A percentile compares a stretch with the other conserved stretches of the same genome.
Evolutionary conservation across 2,888 invertebrate species (phyloP).

Genomic region (Orchesella flavescens): DNA sequence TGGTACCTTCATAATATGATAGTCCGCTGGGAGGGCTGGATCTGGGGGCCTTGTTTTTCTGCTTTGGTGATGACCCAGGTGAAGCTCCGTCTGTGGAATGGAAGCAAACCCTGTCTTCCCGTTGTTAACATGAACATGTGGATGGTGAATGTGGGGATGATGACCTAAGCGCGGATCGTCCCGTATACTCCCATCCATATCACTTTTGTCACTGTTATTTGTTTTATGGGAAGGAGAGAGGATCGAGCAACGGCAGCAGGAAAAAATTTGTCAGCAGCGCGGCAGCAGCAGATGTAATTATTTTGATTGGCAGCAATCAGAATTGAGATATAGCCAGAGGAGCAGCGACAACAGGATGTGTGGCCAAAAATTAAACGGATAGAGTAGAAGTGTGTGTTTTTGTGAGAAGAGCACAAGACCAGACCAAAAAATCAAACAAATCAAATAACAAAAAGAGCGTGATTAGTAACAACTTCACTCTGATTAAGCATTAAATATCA

Average conservation of each 20-base stretch:
- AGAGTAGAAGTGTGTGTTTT: slow-evolving; percentile 55
- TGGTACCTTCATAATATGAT: slow-evolving; percentile 72
- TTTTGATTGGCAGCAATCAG: slow-evolving; percentile 24
- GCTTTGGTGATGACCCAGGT: slow-evolving; percentile 68
- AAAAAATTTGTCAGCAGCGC: slow-evolving; percentile 1
- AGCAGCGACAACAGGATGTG: slow-evolving; percentile 36
- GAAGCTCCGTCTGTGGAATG: slow-evolving; percentile 70
- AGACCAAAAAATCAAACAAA: slow-evolving; percentile 63
- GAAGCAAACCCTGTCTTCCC: slow-evolving; percentile 71
- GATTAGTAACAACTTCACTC: slow-evolving; percentile 29
- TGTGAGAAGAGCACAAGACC: slow-evolving; percentile 60
- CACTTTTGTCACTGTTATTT: slow-evolving; percentile 71
- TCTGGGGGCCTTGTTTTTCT: slow-evolving; percentile 70
- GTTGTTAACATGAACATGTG: slow-evolving; percentile 68
- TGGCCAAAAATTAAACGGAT: slow-evolving; percentile 47
- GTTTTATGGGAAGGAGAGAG: slow-evolving; percentile 5
- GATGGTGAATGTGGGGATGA: slow-evolving; percentile 63
- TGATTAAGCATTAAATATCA: no score
- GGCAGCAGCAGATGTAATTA: not conserved
- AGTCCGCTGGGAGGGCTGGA: slow-evolving; percentile 70
- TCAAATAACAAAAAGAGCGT: slow-evolving; percentile 58
- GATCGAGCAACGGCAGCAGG: slow-evolving; percentile 5
- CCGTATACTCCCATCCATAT: slow-evolving; percentile 71
- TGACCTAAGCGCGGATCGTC: slow-evolving; percentile 63
- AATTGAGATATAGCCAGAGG: slow-evolving; percentile 36